A percentile compares a stretch with the other conserved stretches of the same genome.
Evolutionary conservation across 2,888 invertebrate genomes (phyloP).

Genomic region (Tiliacea citrago): DNA sequence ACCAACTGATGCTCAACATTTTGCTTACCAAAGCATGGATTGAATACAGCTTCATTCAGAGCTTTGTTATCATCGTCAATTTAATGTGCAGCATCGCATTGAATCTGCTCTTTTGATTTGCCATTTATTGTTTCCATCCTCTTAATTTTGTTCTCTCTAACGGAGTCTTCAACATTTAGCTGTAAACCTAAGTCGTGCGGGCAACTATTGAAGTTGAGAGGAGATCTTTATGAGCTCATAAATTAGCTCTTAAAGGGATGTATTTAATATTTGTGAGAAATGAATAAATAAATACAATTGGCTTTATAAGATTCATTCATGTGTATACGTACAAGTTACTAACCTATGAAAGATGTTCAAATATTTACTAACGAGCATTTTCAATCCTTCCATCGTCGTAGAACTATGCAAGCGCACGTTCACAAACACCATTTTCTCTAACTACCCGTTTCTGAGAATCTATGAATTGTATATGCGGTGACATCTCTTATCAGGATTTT

Average conservation of each 20-base stretch:
- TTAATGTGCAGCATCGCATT: background rate
- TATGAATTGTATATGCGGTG: slow-evolving; percentile 22
- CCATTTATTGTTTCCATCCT: slow-evolving; percentile 18
- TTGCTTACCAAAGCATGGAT: background rate
- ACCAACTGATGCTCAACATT: background rate
- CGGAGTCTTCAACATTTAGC: background rate
- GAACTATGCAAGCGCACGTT: slow-evolving; percentile 24
- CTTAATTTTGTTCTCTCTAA: background rate
- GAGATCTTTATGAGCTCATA: slow-evolving; percentile 13
- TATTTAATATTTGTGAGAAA: too few relatives aligned
- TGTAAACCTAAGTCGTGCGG: background rate
- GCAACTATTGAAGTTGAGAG: background rate
- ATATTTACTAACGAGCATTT: slow-evolving; percentile 15
- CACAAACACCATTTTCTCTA: slow-evolving; percentile 4
- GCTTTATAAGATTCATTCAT: background rate
- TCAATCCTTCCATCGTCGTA: slow-evolving; percentile 1
- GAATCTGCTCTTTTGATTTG: background rate
- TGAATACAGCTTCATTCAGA: background rate
- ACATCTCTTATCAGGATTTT: slow-evolving; percentile 45
- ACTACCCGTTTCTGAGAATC: slow-evolving; percentile 14
- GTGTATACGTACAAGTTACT: slow-evolving; percentile 5
- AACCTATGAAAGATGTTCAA: background rate
- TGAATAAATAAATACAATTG: too few relatives aligned
- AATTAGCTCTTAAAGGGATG: slow-evolving; percentile 1
- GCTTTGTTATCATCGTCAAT: background rate